phyloP scores from a whole-genome alignment of 2,113 vertebrate genomes.

The Urocolius indicus region DNA sequence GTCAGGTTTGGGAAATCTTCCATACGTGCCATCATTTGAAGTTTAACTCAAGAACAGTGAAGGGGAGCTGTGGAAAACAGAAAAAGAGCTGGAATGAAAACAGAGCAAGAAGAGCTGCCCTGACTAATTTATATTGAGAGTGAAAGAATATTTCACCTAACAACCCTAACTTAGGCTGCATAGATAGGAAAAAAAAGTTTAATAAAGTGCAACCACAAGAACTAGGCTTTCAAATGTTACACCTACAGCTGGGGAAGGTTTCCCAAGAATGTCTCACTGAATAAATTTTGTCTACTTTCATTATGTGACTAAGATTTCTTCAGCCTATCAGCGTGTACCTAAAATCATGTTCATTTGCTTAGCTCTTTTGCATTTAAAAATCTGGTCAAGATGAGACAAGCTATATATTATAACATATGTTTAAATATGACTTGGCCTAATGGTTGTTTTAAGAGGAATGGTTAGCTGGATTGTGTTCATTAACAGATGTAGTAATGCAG shows the following conservation, averaged over 20 bases:
- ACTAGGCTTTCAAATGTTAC: background rate
- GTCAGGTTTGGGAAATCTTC: background rate
- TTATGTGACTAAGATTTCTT: constrained; percentile 10
- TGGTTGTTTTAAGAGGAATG: background rate
- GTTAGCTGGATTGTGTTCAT: background rate
- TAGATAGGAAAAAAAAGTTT: background rate
- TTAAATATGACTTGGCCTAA: background rate
- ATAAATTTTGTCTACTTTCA: background rate
- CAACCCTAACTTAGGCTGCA: background rate
- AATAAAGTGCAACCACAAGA: background rate
- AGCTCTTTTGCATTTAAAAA: background rate
- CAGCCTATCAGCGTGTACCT: background rate
- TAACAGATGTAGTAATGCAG: background rate
- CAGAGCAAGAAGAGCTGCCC: background rate
- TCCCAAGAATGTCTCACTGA: background rate
- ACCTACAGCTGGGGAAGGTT: background rate
- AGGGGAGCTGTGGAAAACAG: background rate
- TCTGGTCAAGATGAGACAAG: constrained; percentile 4
- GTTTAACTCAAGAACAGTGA: background rate
- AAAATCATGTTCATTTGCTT: background rate
- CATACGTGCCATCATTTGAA: background rate
- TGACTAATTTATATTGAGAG: background rate
- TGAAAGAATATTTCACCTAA: background rate
- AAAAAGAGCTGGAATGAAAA: background rate
- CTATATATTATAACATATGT: background rate